Base-by-base conservation (phyloP, 2,113 vertebrate species). In the Helogale parvula region DNA sequence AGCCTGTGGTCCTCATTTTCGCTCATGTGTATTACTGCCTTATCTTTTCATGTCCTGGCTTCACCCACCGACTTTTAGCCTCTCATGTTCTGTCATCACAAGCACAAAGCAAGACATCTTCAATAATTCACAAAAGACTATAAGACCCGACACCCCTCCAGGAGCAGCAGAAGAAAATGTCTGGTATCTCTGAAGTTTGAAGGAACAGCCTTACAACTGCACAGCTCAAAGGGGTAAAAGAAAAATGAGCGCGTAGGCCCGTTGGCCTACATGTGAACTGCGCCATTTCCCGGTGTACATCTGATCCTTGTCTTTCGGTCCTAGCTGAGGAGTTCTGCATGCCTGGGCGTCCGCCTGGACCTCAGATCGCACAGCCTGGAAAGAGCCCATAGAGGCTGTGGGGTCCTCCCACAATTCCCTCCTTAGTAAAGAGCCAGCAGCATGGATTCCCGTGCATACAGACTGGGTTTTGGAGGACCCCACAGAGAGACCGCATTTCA, bases 191-290 rank as follows among this genome's bases (percentile, higher is more conserved):
- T 19, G 47, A 69, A 27, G 7, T 14, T 57, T 65, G 83, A 57
- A 60, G 60, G 25, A 38, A 19, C 7, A 19, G 15, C 3, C 5
- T 63, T 31, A 57, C 8, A 1, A 25, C 10, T 7, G 1, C 69
- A 19, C 52, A 77, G 41, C 7, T 38, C 33, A 25, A 84, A 85
- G 38, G 76, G 80, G 4, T 19, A 63, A 11, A 38, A 57, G 6
- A 2, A n/a, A 68, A 83, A n/a, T 4, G 3, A 68, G 4, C 9
- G 3, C 21, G 15, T 9, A 0, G 11, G 3, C 27, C 7, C 8
- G 4, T 27, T n/a, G 11, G 47, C 50, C 65, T 27, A 5, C 13
- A 14, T 31, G 68, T 71, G 76, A 94, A 2, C 33, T 7, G 52
- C 7, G 19, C 16, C n/a, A 6, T 63, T 23, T 74, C 47, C 16